phyloP scores from a whole-genome alignment of 2,888 invertebrate species.

The Heliothis peltigera region DNA sequence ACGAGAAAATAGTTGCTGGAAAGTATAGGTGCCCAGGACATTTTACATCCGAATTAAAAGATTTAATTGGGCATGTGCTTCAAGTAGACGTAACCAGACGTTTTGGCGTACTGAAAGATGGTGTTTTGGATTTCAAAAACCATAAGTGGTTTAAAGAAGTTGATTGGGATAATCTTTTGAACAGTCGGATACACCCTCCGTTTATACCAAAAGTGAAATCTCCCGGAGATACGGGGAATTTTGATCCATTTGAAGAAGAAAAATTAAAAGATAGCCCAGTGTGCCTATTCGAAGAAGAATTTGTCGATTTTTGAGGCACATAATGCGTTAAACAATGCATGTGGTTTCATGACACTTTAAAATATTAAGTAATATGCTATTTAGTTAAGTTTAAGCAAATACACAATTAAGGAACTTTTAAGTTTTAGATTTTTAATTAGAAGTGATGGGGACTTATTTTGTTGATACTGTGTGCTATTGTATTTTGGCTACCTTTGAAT shows the following conservation, averaged over 20 bases:
- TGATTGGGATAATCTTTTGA: slow-evolving; percentile 96
- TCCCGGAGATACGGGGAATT: slow-evolving; percentile 92
- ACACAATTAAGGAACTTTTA: slow-evolving; percentile 31
- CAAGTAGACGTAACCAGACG: slow-evolving; percentile 90
- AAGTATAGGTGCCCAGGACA: slow-evolving; percentile 95
- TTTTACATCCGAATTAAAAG: slow-evolving; percentile 94
- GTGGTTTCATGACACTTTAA: slow-evolving; percentile 5
- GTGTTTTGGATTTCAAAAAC: slow-evolving; percentile 96
- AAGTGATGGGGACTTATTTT: slow-evolving; percentile 20
- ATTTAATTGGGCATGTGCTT: slow-evolving; percentile 94
- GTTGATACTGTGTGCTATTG: slow-evolving; percentile 10
- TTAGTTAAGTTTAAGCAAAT: slow-evolving; percentile 68
- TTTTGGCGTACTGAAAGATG: slow-evolving; percentile 96
- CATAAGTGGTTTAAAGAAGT: slow-evolving; percentile 97
- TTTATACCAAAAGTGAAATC: slow-evolving; percentile 91
- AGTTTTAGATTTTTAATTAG: slow-evolving; percentile 38
- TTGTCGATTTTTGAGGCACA: slow-evolving; percentile 91
- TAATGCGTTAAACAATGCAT: not conserved
- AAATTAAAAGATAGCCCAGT: slow-evolving; percentile 86
- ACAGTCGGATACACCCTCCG: slow-evolving; percentile 92
- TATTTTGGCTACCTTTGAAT: slow-evolving; percentile 5
- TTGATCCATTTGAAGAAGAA: slow-evolving; percentile 91
- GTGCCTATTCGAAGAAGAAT: slow-evolving; percentile 91
- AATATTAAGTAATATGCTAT: slow-evolving; percentile 60
- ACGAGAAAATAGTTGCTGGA: slow-evolving; percentile 97